Evolutionary conservation across 2,888 invertebrate genomes (phyloP).

Genomic region (Apomyelois bistriatella): DNA sequence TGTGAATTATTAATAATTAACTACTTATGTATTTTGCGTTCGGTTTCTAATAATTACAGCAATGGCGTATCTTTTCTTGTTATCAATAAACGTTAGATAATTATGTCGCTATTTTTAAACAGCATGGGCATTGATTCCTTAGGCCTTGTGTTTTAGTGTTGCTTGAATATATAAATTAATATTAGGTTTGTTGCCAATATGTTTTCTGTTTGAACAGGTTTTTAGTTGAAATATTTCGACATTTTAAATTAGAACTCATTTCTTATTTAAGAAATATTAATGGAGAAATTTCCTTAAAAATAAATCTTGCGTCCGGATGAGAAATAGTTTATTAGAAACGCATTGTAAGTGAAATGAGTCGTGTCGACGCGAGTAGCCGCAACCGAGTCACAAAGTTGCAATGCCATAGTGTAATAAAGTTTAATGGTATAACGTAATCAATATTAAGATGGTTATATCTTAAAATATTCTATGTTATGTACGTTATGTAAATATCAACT

Average conservation of each 20-base stretch:
- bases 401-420: conserved; percentile 63
- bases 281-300: background rate
- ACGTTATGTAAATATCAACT: conserved; percentile 67
- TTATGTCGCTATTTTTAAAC: background rate
- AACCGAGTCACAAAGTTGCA: conserved; percentile 71
- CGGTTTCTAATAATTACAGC: no score
- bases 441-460: conserved; percentile 58
- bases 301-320: background rate
- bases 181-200: background rate
- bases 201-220: conserved; percentile 9
- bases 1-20: no score
- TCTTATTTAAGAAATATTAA: background rate
- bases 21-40: no score
- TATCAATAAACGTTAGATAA: no score
- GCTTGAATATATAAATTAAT: background rate
- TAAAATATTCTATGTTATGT: conserved; percentile 60
- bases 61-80: no score
- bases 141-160: background rate
- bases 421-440: conserved; percentile 47
- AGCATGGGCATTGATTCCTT: background rate
- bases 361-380: conserved; percentile 41
- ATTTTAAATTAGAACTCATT: background rate
- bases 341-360: conserved; percentile 8
- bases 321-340: background rate
- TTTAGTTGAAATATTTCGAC: background rate